Base-by-base conservation (phyloP, 1,140 invertebrate species). In the Calliphora vicina region DNA sequence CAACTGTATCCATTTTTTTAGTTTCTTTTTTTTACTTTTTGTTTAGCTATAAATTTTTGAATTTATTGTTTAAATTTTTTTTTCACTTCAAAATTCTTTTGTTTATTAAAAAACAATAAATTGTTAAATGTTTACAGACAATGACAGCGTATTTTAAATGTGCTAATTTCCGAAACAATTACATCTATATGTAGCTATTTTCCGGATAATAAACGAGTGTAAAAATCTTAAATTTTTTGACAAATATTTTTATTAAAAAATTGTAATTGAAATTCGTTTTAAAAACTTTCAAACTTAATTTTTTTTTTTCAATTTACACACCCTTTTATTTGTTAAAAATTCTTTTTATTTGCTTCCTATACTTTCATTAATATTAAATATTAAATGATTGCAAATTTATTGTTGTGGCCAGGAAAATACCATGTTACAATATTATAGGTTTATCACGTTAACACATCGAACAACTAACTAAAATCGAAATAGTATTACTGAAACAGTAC, bases 1-100 rank as follows among this genome's bases (percentile, higher is more conserved):
- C 85, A 82, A 86, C 57, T 78, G 61, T 45, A 57, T 83, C 80
- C 42, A 83, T 83, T 84, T 50, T 71, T 76, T 81, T 76, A 9
- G 20, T 35, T 17, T 23, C 13, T 42, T 61, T 83, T n/a, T 73
- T 82, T 72, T 82, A 45, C 71, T 84, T 74, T 81, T 82, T 13
- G 5, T 25, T 26, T 35, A 74, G n/a, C n/a, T n/a, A 35, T 74
- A 29, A 74, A 35, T 35, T 35, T 73, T 74, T 42, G 4, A 74
- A 2, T 35, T 35, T 35, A 35, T 35, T 20, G 3, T 78, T 45
- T 13, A 25, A 45, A 43, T n/a, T 23, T 67, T 67, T 2, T 67
- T 23, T 67, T 67, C 61, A 67, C n/a, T 67, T 23, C 6, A 23
- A 67, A 12, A 67, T 10, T 67, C n/a, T 67, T 67, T 67, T 25